Evolutionary conservation across 2,888 invertebrate species (phyloP).

Genomic region (Listrodromus nycthemerus): DNA sequence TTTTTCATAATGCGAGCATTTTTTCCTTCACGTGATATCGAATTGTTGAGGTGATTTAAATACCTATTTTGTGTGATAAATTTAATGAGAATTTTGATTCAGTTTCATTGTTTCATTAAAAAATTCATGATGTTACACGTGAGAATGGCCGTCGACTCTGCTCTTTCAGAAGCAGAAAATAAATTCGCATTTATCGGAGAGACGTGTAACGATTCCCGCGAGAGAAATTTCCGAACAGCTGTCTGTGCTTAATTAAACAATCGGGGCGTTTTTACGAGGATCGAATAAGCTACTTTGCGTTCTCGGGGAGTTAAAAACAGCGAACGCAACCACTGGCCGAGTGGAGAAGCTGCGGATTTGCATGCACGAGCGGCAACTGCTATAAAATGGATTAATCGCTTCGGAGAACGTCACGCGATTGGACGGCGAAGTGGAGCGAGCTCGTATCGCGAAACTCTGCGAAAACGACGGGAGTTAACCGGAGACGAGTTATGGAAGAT

Average conservation of each 20-base stretch:
- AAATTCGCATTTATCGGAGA: no score
- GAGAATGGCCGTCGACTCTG: no score
- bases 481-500: no score
- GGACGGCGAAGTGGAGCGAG: slow-evolving; percentile 30
- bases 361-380: slow-evolving; percentile 69
- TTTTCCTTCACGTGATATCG: no score
- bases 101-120: no score
- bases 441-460: slow-evolving; percentile 10
- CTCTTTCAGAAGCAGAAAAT: no score
- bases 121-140: no score
- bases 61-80: no score
- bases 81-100: no score
- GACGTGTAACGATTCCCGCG: not conserved
- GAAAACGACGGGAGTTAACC: slow-evolving; percentile 28
- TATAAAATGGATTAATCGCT: slow-evolving; percentile 77
- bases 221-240: slow-evolving; percentile 26
- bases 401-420: slow-evolving; percentile 47
- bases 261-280: slow-evolving; percentile 72
- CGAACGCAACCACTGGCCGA: slow-evolving; percentile 53
- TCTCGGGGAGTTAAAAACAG: slow-evolving; percentile 30
- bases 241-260: slow-evolving; percentile 33
- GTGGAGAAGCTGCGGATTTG: slow-evolving; percentile 49
- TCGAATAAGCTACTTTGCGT: slow-evolving; percentile 64
- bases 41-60: no score
- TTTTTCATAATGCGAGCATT: no score